phyloP scores from a whole-genome alignment of 1,140 invertebrate species.

The Bombus consobrinus region DNA sequence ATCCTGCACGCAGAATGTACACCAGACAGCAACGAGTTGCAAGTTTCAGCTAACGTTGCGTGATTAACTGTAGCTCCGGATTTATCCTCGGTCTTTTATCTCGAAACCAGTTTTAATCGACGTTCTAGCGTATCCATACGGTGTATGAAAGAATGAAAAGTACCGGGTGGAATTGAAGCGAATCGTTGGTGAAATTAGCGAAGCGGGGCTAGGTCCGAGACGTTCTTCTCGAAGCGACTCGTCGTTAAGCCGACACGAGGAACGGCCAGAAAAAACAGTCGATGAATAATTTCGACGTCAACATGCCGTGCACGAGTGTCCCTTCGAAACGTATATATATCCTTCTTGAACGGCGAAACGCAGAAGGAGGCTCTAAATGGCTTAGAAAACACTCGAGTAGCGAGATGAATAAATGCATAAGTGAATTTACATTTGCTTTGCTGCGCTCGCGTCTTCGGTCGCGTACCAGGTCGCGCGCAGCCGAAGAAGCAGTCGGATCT shows the following conservation, averaged over 20 bases:
- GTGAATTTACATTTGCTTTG: conserved; percentile 59
- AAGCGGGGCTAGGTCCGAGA: not conserved
- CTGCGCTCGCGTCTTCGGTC: not conserved
- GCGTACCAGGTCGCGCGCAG: not conserved
- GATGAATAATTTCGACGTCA: conserved; percentile 59
- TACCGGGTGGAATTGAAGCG: not conserved
- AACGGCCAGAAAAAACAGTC: conserved; percentile 47
- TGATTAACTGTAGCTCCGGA: too few species aligned
- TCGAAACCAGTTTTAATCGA: too few species aligned
- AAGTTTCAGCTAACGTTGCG: too few species aligned
- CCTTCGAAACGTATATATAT: conserved; percentile 12
- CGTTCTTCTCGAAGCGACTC: not conserved
- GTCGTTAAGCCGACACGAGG: not conserved
- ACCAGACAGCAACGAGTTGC: too few species aligned
- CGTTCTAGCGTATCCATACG: too few species aligned
- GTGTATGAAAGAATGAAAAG: too few species aligned
- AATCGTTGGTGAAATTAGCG: not conserved
- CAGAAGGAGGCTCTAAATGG: conserved; percentile 36
- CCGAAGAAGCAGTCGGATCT: not conserved
- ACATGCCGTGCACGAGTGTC: not conserved
- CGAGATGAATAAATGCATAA: conserved; percentile 67
- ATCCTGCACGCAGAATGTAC: too few species aligned
- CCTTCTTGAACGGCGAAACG: conserved; percentile 24
- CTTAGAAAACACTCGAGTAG: conserved; percentile 57
- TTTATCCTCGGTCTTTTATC: too few species aligned